Base-by-base conservation (phyloP, 2,113 vertebrate genomes). In the Genyomyrus donnyi region DNA sequence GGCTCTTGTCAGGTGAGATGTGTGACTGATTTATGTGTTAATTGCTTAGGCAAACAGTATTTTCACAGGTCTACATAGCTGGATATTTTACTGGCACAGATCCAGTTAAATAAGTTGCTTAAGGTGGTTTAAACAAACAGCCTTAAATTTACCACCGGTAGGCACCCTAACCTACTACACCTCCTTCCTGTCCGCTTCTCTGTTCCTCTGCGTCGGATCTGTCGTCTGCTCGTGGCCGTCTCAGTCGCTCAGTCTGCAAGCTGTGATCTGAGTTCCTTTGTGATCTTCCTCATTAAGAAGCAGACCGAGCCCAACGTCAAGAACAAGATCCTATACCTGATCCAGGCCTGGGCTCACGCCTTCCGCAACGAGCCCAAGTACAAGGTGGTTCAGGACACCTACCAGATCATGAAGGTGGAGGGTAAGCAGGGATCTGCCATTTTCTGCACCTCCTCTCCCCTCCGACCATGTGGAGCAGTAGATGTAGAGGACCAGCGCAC, bases 401-500 rank as follows among this genome's bases (percentile, higher is more conserved):
- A 99, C 85, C 98, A 99, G 94, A 99, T 99, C 91, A 98, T 99
- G 98, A 99, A 99, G 94, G 98, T 99, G 62, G 98, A 99, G 96
- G 98, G 98, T 99, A 93, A 96, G 96, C 35, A 83, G 15, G 15
- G 15, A 15, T 5, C 35, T 24, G 1, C n/a, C 49, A 19, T 87
- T 39, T 6, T 56, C 62, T 83, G 39, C 31, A 11, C 39, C 52
- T 52, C 9, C 42, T 13, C 56, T 15, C 9, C 6, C 53, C 66
- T 62, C 35, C 13, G 3, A 5, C 2, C 11, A 10, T 15, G 19
- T 89, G 46, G 24, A 10, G 48, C 27, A 15, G 66, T 11, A 35
- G 27, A 17, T 77, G 35, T 5, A 13, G 31, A 17, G 4, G 13
- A 42, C 27, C 13, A 5, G 70, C 35, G 6, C 35, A 19, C 31